These are phyloP conservation scores for Caenorhabditis sulstoni DNA, from an alignment of 2,888 invertebrate species.

Conservation along the genomic window DNA sequence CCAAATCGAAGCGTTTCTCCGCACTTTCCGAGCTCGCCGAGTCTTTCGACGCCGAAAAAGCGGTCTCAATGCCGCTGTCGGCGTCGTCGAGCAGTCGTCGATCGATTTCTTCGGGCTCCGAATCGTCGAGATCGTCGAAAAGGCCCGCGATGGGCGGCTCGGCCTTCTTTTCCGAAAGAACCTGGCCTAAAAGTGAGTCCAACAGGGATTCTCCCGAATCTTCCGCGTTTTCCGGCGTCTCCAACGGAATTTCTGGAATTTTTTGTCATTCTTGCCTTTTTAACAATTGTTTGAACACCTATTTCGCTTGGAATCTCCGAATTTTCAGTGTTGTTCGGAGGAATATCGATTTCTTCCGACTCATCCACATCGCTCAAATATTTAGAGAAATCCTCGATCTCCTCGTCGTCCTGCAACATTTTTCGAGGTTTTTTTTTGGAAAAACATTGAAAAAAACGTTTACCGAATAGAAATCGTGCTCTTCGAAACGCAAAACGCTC, in stretches of 20 bases:
- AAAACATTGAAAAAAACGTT: not conserved
- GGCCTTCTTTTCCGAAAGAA: constrained; percentile 19
- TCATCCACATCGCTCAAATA: constrained; percentile 31
- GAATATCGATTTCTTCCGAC: constrained; percentile 4
- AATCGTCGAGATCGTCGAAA: constrained; percentile 25
- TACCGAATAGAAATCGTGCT: constrained; percentile 41
- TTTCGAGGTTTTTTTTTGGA: not conserved
- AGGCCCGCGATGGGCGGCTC: constrained; percentile 19
- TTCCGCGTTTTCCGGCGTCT: not conserved
- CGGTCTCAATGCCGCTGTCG: constrained; percentile 29
- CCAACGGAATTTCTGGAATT: constrained; percentile 1
- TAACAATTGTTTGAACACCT: too few relatives aligned
- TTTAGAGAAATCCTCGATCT: constrained; percentile 26
- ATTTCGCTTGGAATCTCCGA: too few relatives aligned
- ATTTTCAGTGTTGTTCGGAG: constrained; percentile 3
- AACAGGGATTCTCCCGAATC: constrained; percentile 21
- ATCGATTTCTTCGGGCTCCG: constrained; percentile 19
- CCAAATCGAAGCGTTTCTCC: not conserved
- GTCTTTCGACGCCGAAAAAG: constrained; percentile 14
- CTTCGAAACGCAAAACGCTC: constrained; percentile 4
- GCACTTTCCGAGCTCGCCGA: not conserved
- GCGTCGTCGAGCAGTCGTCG: constrained; percentile 4
- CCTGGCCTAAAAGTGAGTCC: constrained; percentile 33
- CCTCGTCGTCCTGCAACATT: constrained; percentile 27
- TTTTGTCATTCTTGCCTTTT: too few relatives aligned